A percentile compares a stretch with the other conserved stretches of the same genome.
These are phyloP conservation scores for Gambelia wislizenii DNA, from an alignment of 2,797 vertebrate species.

Conservation along the genomic window DNA sequence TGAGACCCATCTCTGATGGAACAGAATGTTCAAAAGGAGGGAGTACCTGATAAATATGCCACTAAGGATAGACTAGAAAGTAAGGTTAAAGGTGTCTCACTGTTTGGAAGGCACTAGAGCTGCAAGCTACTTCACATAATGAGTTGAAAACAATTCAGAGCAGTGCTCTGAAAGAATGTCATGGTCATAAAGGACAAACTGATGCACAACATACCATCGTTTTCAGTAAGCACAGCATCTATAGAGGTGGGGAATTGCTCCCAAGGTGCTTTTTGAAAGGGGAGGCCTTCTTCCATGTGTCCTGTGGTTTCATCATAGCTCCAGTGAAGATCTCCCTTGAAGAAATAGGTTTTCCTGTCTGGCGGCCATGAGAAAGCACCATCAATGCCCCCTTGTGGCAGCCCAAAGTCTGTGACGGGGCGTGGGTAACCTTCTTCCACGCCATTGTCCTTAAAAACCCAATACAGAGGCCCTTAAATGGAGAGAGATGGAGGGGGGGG, in stretches of 20 bases:
- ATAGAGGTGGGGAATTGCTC: conserved; percentile 14
- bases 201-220: conserved; percentile 30
- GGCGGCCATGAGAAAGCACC: conserved; percentile 38
- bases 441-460: conserved; percentile 81
- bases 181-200: not conserved
- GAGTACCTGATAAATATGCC: not conserved
- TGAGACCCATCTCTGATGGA: no score
- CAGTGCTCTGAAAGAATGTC: not conserved
- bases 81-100: not conserved
- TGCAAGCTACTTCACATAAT: not conserved
- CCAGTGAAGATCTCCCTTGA: conserved; percentile 54
- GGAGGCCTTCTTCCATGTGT: conserved; percentile 76
- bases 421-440: conserved; percentile 82
- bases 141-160: not conserved
- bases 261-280: conserved; percentile 68
- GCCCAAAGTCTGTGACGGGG: conserved; percentile 63
- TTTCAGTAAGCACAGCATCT: conserved; percentile 71
- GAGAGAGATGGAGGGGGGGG: not conserved
- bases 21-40: not conserved
- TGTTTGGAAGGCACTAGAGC: not conserved
- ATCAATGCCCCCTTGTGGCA: conserved; percentile 41
- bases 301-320: conserved; percentile 63
- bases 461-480: conserved; percentile 76
- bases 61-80: not conserved
- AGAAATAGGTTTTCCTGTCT: conserved; percentile 47